Evolutionary conservation across 2,797 vertebrate species (phyloP), one percentile per base, ranked within the genome.

Genomic region (Morelia viridis): DNA sequence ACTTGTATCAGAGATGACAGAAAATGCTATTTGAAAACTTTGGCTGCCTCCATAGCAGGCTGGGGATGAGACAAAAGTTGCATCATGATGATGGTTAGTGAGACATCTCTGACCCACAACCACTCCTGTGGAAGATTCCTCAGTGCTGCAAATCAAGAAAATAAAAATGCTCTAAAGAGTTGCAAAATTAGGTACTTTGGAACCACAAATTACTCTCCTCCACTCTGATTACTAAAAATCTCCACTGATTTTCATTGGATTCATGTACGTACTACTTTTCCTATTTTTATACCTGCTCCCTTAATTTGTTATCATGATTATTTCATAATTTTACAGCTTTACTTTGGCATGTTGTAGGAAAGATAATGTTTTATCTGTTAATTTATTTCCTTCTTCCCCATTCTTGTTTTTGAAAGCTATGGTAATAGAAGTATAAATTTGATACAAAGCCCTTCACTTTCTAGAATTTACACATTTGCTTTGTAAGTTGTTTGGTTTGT

Each of bases 381-480:
- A 65, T 94, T 95, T 92, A 87, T 95, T 90, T 90, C 88, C 90
- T 84, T 90, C 9, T 93, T 96, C 94, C 93, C 89, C 68, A 93
- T 60, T 58, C 58, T 56, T 94, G 19, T 50, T 85, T 68, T 68
- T 57, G 57, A 90, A 35, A 64, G 71, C 89, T 89, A 64, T 83
- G 65, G 64, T 86, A 93, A 31, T 58, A 92, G 13, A 94, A 94
- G 61, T n/a, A 56, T 91, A 96, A 97, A 96, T 96, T 95, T 93
- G 56, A n/a, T 80, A 91, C 91, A 91, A 96, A 95, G 95, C 87
- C 87, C 94, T 95, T 95, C 91, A 92, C 86, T 89, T 94, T 95
- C 91, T 92, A 94, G 93, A 94, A 87, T 89, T 93, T 93, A 93
- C 94, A 96, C 95, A 94, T 89, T 93, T 95, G 95, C 91, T 53